A percentile compares a stretch with the other conserved stretches of the same genome.
These are phyloP conservation scores for Drosophila pandora DNA, from an alignment of 1,140 invertebrate species.

Conservation along the genomic window DNA sequence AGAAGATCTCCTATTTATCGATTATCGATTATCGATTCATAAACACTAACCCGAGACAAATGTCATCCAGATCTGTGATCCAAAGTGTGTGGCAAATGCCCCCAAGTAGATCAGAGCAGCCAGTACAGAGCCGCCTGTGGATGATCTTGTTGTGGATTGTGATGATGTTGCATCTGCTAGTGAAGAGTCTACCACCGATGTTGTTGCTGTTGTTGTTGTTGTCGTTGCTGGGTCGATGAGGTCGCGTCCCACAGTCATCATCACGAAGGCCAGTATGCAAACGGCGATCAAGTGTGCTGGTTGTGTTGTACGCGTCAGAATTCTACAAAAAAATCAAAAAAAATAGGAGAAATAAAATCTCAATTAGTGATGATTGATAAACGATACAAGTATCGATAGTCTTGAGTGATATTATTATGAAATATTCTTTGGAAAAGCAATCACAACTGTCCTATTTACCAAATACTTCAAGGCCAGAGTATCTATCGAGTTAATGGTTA, in stretches of 20 bases:
- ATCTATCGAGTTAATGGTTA: no score
- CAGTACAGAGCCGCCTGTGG: slow-evolving; percentile 57
- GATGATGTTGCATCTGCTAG: slow-evolving; percentile 20
- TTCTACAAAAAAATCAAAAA: slow-evolving; percentile 84
- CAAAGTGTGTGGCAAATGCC: slow-evolving; percentile 90
- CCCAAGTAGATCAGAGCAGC: slow-evolving; percentile 88
- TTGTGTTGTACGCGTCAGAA: slow-evolving; percentile 88
- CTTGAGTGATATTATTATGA: neutral
- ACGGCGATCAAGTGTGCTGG: slow-evolving; percentile 90
- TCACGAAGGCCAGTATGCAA: slow-evolving; percentile 86
- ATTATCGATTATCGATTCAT: no score
- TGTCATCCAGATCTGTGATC: slow-evolving; percentile 95
- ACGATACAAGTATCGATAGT: neutral
- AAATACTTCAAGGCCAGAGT: neutral
- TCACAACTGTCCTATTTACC: neutral
- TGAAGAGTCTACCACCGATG: slow-evolving; percentile 13
- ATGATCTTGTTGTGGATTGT: slow-evolving; percentile 15
- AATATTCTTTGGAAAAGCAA: neutral
- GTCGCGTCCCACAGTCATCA: slow-evolving; percentile 85
- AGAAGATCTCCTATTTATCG: neutral
- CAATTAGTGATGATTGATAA: neutral
- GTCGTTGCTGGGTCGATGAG: slow-evolving; percentile 81
- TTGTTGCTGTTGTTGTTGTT: slow-evolving; percentile 46
- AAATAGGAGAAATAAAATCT: slow-evolving; percentile 39
- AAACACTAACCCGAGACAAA: slow-evolving; percentile 90